Evolutionary conservation across 2,797 vertebrate species (phyloP), one percentile per base, ranked within the genome.

Genomic region (Australoheros facetus): DNA sequence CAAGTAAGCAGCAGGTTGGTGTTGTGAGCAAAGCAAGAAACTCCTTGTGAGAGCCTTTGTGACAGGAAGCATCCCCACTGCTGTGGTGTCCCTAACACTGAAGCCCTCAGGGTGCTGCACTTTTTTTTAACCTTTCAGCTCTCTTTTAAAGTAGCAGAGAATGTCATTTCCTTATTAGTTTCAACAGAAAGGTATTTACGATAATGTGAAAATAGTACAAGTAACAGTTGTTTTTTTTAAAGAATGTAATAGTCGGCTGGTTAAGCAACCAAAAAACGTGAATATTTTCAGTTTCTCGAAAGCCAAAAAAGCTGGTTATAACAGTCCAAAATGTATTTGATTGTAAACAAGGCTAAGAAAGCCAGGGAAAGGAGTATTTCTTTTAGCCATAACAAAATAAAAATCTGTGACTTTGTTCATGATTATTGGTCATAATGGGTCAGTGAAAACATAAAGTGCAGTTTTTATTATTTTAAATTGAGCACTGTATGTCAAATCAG

Each of bases 41-140:
- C 64, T 39, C 23, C 19, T 59, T 59, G 32, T 39, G 12, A 55
- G 56, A 59, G 30, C 34, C 48, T 70, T 42, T 2, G 23, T 58
- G n/a, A 37, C 51, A 62, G 70, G 54, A 79, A 51, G 71, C n/a
- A 32, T 42, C 55, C 11, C 64, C 45, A 32, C 64, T 69, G 64
- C 26, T 69, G 17, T 69, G 45, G 45, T 69, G 64, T 69, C 26
- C 45, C 64, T 69, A 45, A 51, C 45, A 69, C 17, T 69, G 64
- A 69, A 32, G 26, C 64, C 48, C 54, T 51, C 45, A 53, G 45
- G 45, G 64, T 53, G 45, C 16, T 69, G 64, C 64, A 69, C 45
- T 69, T 53, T 53, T 53, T 69, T 45, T 51, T 69, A 69, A 69
- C 64, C 45, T 69, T 69, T 69, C 26, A 69, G 45, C 48, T 45